These are phyloP conservation scores for Dione vanillae DNA, from an alignment of 2,888 invertebrate species.

Conservation along the genomic window DNA sequence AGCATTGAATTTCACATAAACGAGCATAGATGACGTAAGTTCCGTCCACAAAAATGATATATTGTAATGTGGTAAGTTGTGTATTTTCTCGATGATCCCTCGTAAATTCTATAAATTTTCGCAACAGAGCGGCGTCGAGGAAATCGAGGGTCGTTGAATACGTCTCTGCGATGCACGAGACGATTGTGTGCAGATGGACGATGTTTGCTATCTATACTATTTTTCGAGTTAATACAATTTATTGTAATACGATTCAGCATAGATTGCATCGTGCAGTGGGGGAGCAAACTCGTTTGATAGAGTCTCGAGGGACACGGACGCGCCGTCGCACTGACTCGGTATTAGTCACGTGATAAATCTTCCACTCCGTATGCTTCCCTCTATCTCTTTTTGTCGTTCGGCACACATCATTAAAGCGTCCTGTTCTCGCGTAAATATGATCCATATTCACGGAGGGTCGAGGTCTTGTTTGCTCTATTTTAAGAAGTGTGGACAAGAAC, in stretches of 20 bases:
- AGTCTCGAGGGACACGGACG: constrained; percentile 76
- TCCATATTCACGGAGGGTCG: constrained; percentile 68
- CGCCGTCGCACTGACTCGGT: constrained; percentile 77
- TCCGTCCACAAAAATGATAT: constrained; percentile 77
- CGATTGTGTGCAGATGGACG: constrained; percentile 83
- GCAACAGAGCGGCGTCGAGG: constrained; percentile 65
- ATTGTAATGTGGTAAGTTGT: constrained; percentile 76
- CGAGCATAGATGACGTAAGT: constrained; percentile 72
- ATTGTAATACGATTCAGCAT: constrained; percentile 85
- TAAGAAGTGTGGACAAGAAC: constrained; percentile 63
- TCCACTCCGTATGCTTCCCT: constrained; percentile 63
- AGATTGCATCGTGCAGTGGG: constrained; percentile 82
- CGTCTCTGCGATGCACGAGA: constrained; percentile 62
- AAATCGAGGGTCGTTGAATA: constrained; percentile 67
- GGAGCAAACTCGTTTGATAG: constrained; percentile 83
- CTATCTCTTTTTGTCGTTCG: constrained; percentile 69
- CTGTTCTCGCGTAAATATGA: constrained; percentile 69
- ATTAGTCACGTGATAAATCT: constrained; percentile 84
- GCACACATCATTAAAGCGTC: constrained; percentile 63
- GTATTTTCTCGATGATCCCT: constrained; percentile 78
- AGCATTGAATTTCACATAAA: constrained; percentile 55
- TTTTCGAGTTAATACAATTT: constrained; percentile 85
- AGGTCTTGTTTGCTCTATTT: constrained; percentile 67
- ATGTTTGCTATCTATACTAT: constrained; percentile 83
- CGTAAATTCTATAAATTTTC: constrained; percentile 81